phyloP scores from a whole-genome alignment of 2,113 vertebrate genomes.

The Ctenodactylus gundi region DNA sequence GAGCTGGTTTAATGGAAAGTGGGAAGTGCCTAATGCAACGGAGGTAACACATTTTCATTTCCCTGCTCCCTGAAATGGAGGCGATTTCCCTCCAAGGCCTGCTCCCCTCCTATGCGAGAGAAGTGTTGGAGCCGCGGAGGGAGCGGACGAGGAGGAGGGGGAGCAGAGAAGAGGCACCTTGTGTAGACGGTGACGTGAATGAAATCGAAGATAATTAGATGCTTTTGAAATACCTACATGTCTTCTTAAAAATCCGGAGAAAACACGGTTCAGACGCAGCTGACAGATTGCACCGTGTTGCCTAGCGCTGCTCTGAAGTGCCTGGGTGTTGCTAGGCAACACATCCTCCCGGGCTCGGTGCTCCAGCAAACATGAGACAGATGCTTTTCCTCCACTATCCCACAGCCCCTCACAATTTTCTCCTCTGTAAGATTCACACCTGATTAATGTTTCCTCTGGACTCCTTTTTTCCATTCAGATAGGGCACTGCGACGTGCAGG shows the following conservation, averaged over 20 bases:
- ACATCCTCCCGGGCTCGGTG: constrained; percentile 55
- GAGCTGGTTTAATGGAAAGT: constrained; percentile 5
- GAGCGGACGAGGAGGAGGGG: neutral
- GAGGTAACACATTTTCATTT: constrained; percentile 65
- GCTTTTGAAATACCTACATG: constrained; percentile 65
- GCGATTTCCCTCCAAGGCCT: neutral
- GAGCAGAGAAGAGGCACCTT: neutral
- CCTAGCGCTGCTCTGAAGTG: constrained; percentile 67
- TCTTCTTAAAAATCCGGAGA: constrained; percentile 55
- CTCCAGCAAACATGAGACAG: constrained; percentile 56
- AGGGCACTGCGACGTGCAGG: neutral
- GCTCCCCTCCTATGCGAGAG: neutral
- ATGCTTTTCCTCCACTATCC: neutral
- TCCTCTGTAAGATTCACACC: constrained; percentile 43
- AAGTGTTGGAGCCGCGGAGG: neutral
- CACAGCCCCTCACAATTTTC: neutral
- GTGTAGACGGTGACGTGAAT: constrained; percentile 8
- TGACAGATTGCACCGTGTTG: constrained; percentile 76
- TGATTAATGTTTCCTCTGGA: constrained; percentile 56
- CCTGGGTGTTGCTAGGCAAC: constrained; percentile 76
- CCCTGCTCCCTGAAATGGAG: constrained; percentile 41
- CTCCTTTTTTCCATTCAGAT: neutral
- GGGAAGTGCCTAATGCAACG: constrained; percentile 31
- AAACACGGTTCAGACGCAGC: constrained; percentile 31
- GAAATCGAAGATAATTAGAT: constrained; percentile 29